Evolutionary conservation across 2,888 invertebrate genomes (phyloP).

Genomic region (Fragum whitleyi): DNA sequence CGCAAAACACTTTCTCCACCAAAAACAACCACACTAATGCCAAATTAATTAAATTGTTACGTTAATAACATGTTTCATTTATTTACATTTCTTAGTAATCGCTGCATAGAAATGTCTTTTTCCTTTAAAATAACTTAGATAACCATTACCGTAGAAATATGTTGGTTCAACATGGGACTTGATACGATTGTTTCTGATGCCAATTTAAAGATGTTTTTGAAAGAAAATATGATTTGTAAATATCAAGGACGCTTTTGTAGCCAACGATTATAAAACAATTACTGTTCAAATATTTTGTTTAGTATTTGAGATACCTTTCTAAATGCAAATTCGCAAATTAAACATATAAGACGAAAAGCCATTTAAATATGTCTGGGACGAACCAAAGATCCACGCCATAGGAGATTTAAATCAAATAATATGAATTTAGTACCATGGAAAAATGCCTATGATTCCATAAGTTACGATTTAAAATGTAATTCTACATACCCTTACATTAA

Average conservation of each 20-base stretch:
- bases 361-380: not conserved
- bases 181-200: too few species aligned
- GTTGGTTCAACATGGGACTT: too few species aligned
- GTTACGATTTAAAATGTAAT: not conserved
- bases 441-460: not conserved
- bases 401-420: constrained; percentile 10
- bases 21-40: not conserved
- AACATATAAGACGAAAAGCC: not conserved
- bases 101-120: not conserved
- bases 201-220: too few species aligned
- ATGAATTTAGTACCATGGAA: not conserved
- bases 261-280: too few species aligned
- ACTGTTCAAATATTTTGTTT: too few species aligned
- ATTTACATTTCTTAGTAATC: not conserved
- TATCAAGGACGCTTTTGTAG: too few species aligned
- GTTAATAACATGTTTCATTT: not conserved
- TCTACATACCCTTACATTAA: not conserved
- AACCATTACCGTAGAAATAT: too few species aligned
- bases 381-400: not conserved
- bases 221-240: too few species aligned
- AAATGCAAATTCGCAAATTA: too few species aligned
- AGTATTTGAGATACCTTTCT: too few species aligned
- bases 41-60: not conserved
- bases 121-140: too few species aligned
- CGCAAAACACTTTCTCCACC: not conserved